Base-by-base conservation (phyloP, 2,113 vertebrate genomes). In the Heliornis fulica region DNA sequence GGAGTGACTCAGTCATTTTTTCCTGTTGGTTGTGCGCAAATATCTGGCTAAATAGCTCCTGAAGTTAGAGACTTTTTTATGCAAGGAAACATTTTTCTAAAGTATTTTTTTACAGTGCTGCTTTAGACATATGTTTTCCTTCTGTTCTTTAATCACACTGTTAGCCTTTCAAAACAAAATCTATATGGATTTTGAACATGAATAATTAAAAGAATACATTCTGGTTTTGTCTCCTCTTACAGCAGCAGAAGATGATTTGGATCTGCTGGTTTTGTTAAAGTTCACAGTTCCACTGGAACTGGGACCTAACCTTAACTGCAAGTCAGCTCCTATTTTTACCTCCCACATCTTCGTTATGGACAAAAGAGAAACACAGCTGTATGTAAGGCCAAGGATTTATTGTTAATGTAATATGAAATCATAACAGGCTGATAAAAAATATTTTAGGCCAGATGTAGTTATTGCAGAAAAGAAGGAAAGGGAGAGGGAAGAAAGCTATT, bases 1-100 rank as follows among this genome's bases (percentile, higher is more conserved):
- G 94, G 81, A 94, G 91, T 96, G 96, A 96, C 91, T 96, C 95
- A 94, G 96, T 94, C 95, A 87, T 96, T 97, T 96, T 96, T 89
- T 56, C 93, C 88, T 90, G 56, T 84, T 93, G 74, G 86, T 92
- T 94, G 51, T 92, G 94, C 60, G 0, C 90, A 97, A 89, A 89
- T 92, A 96, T 43, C 83, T 41, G 78, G 89, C 92, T 96, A 90
- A 95, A 90, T 57, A 92, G 48, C 69, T 94, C 61, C 83, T 83
- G 61, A 91, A 96, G 68, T 87, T 90, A 6, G 40, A 78, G 41
- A 20, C 17, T 31, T 79, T 77, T 76, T 89, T 81, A 86, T 90
- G 93, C 64, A 59, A 84, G 41, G 69, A 61, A 84, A 93, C 83
- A 78, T 57, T 94, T 94, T 84, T 51, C 76, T 87, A 2, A 87